Evolutionary conservation across 2,113 vertebrate species (phyloP).

Genomic region (Silurus glanis): DNA sequence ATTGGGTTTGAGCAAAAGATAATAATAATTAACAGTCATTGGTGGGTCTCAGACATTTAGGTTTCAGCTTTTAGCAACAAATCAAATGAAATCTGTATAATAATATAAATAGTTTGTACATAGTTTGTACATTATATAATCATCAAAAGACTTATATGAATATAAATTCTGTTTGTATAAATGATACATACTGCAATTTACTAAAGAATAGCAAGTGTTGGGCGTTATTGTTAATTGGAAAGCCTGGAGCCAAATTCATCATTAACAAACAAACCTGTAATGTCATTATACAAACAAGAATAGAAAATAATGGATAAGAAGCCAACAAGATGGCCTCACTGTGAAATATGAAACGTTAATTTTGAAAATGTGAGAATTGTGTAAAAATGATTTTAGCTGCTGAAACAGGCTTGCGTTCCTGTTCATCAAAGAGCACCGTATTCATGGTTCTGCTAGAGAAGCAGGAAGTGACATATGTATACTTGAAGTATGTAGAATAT

Average conservation of each 20-base stretch:
- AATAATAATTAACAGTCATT: too few relatives aligned
- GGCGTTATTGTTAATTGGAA: neutral
- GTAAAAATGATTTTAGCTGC: neutral
- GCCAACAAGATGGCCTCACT: neutral
- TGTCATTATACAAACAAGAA: neutral
- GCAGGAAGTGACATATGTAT: neutral
- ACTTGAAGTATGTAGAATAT: neutral
- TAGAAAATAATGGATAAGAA: neutral
- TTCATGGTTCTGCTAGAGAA: neutral
- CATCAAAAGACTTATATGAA: neutral
- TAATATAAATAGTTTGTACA: neutral
- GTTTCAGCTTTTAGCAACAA: too few relatives aligned
- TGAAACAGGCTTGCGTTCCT: neutral
- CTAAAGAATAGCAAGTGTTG: neutral
- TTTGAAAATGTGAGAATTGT: neutral
- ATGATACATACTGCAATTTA: neutral
- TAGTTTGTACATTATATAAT: neutral
- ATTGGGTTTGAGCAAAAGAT: too few relatives aligned
- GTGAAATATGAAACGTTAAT: neutral
- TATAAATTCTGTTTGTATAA: neutral
- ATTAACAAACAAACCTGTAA: neutral
- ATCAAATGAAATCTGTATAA: too few relatives aligned
- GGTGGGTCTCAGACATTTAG: too few relatives aligned
- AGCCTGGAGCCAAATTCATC: neutral
- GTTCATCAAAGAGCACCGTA: neutral